Conservation (phyloP, 1,140 invertebrate genomes). For the Sarcophaga bullata region DNA sequence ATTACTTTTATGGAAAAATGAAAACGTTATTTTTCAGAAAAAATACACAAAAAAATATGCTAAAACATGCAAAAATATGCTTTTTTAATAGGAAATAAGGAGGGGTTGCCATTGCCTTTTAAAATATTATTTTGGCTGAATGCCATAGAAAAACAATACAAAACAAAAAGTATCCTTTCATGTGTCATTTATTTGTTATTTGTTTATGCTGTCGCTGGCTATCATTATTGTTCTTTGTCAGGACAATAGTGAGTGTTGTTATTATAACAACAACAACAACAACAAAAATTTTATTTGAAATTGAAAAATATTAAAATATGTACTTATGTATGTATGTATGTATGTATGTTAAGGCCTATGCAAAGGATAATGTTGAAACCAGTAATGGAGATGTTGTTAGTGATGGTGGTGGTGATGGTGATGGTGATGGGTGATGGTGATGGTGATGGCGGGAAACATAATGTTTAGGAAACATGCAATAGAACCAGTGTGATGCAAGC, state of each 20-base stretch:
- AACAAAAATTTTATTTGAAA: not conserved
- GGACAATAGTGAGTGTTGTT: not conserved
- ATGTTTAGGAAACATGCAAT: not conserved
- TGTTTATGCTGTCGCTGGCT: not conserved
- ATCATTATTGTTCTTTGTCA: not conserved
- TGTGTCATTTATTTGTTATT: not conserved
- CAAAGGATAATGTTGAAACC: too few species aligned
- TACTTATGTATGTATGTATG: too few species aligned
- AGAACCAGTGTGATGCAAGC: not conserved
- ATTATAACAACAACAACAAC: not conserved
- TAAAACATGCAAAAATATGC: too few species aligned
- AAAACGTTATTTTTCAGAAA: too few species aligned
- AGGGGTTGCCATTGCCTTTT: too few species aligned
- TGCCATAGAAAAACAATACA: not conserved
- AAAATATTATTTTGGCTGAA: not conserved
- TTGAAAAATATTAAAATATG: too few species aligned
- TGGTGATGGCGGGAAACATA: constrained; percentile 20
- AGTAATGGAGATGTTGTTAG: not conserved
- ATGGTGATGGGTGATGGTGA: too few species aligned
- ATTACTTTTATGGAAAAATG: too few species aligned
- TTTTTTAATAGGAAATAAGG: too few species aligned
- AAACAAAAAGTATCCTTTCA: not conserved
- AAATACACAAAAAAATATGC: too few species aligned
- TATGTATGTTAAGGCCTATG: too few species aligned
- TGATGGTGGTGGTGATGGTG: not conserved